Evolutionary conservation across 92 coral and sea anemone species (phyloP).

Genomic region (Diadumene lineata): DNA sequence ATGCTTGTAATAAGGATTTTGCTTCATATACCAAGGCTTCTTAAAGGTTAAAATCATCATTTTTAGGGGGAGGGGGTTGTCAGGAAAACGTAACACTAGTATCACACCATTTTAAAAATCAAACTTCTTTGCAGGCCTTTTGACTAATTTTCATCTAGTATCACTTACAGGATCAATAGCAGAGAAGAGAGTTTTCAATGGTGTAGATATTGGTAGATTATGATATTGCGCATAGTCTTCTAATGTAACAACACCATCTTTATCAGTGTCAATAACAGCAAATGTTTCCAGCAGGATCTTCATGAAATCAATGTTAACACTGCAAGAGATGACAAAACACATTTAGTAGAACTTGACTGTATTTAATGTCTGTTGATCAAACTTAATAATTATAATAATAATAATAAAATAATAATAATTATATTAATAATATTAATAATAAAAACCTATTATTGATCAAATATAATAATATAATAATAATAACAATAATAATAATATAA

Average conservation of each 20-base stretch:
- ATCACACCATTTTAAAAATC: no score
- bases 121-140: neutral
- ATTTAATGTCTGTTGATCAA: neutral
- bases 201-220: slow-evolving; percentile 42
- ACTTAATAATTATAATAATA: neutral
- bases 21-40: no score
- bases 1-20: no score
- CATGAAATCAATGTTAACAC: slow-evolving; percentile 53
- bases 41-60: no score
- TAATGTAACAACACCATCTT: slow-evolving; percentile 53
- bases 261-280: slow-evolving; percentile 48
- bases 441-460: no score
- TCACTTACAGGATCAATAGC: slow-evolving; percentile 58
- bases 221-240: slow-evolving; percentile 49
- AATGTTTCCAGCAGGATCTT: slow-evolving; percentile 51
- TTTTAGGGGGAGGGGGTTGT: no score
- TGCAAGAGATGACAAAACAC: slow-evolving; percentile 5
- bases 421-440: no score
- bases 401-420: no score
- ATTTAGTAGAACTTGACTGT: neutral
- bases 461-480: no score
- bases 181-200: slow-evolving; percentile 49
- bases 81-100: no score
- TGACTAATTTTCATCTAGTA: neutral
- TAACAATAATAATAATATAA: no score